Base-by-base conservation (phyloP, 2,113 vertebrate species). In the Anthoscopus minutus region DNA sequence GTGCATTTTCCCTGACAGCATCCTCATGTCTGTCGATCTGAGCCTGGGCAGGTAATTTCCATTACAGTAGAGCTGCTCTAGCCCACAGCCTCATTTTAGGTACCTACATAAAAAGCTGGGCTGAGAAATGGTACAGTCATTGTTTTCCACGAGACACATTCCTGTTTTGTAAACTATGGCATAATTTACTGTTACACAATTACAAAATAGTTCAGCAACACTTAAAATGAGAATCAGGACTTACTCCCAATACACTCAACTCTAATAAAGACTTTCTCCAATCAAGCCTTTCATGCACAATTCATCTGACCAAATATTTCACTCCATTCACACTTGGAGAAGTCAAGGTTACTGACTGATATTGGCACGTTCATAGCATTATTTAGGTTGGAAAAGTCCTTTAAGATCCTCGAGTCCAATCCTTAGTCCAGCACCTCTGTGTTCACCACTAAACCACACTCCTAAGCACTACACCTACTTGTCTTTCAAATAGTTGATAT, bases 1-100 rank as follows among this genome's bases (percentile, higher is more conserved):
- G 23, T 70, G 33, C 60, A 20, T 76, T 69, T 81, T 57, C 35
- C 16, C 62, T 38, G 37, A 53, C n/a, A 35, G 42, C 42, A 89
- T 27, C 30, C 78, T 66, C 47, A 45, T 1, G 1, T 13, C n/a
- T 58, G 42, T 45, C 0, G 0, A 45, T 31, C 30, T 20, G 28
- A 65, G 44, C 70, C 73, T 31, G 65, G 45, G 28, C 69, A 87
- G 88, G 31, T 73, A 37, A 57, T 77, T 61, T 89, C 73, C 45
- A 91, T 30, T 22, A n/a, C 31, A 53, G 64, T 24, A 44, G 0
- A 8, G 71, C 23, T 82, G 44, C 2, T 58, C 51, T 15, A 90
- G 74, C 51, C 44, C 21, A 4, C 19, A 73, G 73, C 31, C 58
- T 48, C 4, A 10, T 73, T 93, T 77, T 13, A 56, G 56, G 16